Evolutionary conservation across 2,888 invertebrate genomes (phyloP).

Genomic region (Odontocolon sp.): DNA sequence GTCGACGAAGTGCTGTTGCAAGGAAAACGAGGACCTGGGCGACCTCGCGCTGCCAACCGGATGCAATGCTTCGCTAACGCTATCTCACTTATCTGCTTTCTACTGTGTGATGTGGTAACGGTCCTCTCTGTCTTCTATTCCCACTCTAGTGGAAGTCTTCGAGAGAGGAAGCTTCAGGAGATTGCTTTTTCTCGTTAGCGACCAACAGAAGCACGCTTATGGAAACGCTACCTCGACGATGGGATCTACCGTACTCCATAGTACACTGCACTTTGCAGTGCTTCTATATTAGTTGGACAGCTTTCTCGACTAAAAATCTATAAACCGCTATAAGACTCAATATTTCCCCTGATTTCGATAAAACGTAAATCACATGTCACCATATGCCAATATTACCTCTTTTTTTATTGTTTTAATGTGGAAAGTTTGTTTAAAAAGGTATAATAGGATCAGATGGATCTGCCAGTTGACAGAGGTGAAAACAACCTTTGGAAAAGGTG

Average conservation of each 20-base stretch:
- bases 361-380: too few species aligned
- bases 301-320: too few species aligned
- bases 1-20: neutral
- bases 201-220: slow-evolving; percentile 6
- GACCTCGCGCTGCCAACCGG: slow-evolving; percentile 17
- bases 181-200: slow-evolving; percentile 52
- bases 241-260: neutral
- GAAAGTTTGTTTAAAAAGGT: neutral
- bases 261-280: neutral
- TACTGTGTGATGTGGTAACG: neutral
- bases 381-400: too few species aligned
- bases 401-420: too few species aligned
- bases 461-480: neutral
- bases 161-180: slow-evolving; percentile 26
- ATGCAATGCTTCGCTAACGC: slow-evolving; percentile 37
- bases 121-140: neutral
- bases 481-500: neutral
- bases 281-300: slow-evolving; percentile 1
- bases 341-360: too few species aligned
- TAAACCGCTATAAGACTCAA: too few species aligned
- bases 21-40: neutral
- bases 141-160: neutral
- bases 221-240: neutral
- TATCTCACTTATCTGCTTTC: slow-evolving; percentile 23
- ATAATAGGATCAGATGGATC: neutral